These are phyloP conservation scores for Cyprinodon diabolis DNA, from an alignment of 2,797 vertebrate species.

Conservation along the genomic window DNA sequence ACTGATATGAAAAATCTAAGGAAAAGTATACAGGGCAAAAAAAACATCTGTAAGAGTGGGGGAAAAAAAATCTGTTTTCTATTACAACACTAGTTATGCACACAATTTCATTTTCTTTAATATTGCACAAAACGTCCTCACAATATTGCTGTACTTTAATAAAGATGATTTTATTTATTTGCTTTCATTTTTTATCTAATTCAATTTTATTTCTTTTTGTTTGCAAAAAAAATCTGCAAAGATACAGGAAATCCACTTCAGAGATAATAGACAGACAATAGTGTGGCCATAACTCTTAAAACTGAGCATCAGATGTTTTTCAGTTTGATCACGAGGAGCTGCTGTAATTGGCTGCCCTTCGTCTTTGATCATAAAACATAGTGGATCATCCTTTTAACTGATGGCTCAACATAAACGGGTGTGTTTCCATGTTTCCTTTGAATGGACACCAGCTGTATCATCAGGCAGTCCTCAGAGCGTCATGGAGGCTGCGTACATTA, in stretches of 20 bases:
- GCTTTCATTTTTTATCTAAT: too few species aligned
- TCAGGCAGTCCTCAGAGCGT: not conserved
- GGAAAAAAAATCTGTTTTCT: not conserved
- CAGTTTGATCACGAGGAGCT: not conserved
- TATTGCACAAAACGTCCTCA: too few species aligned
- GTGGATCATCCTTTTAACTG: not conserved
- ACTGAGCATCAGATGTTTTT: not conserved
- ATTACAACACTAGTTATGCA: not conserved
- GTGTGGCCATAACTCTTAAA: not conserved
- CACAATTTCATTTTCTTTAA: not conserved
- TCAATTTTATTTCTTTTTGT: too few species aligned
- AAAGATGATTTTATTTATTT: too few species aligned
- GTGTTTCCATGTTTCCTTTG: not conserved
- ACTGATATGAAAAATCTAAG: not conserved
- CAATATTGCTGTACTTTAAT: too few species aligned
- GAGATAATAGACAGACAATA: not conserved
- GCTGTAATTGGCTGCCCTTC: not conserved
- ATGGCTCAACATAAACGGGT: not conserved
- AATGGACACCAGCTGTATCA: not conserved
- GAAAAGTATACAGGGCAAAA: not conserved
- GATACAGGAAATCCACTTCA: not conserved
- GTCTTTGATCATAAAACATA: not conserved
- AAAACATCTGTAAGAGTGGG: too few species aligned
- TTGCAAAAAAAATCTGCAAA: too few species aligned
- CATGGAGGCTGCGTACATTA: not conserved